Conservation (phyloP, 2,888 invertebrate genomes). For the Tenthredo livida region DNA sequence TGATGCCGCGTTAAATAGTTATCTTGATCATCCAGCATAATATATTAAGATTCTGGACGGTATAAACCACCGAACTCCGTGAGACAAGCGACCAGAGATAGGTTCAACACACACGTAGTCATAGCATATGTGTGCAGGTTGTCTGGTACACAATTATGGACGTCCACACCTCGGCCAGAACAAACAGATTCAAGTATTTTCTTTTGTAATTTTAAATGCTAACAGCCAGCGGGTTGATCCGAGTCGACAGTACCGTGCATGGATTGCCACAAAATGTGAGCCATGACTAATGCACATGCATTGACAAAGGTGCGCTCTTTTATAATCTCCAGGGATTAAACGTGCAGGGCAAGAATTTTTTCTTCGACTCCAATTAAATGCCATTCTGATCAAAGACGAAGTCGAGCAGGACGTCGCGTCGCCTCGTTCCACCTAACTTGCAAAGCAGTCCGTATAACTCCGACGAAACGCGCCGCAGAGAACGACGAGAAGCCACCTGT, state of each 20-base stretch:
- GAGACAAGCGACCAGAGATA: not conserved
- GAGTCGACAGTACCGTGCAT: conserved; percentile 17
- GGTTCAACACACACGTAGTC: not conserved
- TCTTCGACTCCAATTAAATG: conserved; percentile 8
- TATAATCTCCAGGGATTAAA: conserved; percentile 2
- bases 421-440: not conserved
- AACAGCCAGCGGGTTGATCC: not conserved
- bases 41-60: conserved; percentile 31
- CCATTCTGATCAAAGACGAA: not conserved
- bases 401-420: not conserved
- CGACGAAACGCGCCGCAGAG: not conserved
- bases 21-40: conserved; percentile 6
- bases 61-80: conserved; percentile 7
- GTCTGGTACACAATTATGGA: conserved; percentile 16
- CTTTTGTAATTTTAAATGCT: conserved; percentile 15
- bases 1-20: not conserved
- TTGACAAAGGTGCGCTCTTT: not conserved
- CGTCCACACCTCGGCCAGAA: conserved; percentile 36
- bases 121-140: not conserved
- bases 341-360: not conserved
- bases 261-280: not conserved
- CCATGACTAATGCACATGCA: not conserved
- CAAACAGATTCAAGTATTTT: conserved; percentile 20
- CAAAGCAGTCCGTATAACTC: conserved; percentile 18
- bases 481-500: conserved; percentile 40